Evolutionary conservation across 2,888 invertebrate species (phyloP).

Genomic region (Ennomos fuscantarius): DNA sequence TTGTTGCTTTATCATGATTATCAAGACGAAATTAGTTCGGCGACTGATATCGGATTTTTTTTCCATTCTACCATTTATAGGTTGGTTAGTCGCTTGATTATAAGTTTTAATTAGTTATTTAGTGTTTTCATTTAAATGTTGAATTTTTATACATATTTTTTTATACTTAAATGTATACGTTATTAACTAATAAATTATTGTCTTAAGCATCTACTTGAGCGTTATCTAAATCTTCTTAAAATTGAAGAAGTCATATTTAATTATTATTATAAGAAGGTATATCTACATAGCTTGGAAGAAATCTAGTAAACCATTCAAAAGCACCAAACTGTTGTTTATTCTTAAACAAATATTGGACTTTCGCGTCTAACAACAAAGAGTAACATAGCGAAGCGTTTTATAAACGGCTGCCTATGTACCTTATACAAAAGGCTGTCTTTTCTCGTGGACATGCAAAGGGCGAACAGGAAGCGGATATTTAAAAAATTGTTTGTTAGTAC

Average conservation of each 20-base stretch:
- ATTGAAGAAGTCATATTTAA: no score
- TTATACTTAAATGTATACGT: no score
- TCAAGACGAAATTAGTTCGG: conserved; percentile 78
- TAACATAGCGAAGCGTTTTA: conserved; percentile 14
- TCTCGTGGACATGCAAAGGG: conserved; percentile 58
- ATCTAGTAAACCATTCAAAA: background rate
- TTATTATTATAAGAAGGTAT: no score
- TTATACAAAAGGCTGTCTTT: conserved; percentile 48
- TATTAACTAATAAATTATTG: no score
- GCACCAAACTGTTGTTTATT: conserved; percentile 1
- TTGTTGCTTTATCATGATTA: conserved; percentile 84
- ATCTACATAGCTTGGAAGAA: no score
- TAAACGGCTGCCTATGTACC: conserved; percentile 21
- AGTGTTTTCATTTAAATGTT: conserved; percentile 6
- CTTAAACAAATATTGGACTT: conserved; percentile 5
- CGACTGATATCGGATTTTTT: conserved; percentile 72
- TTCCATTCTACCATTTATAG: conserved; percentile 51
- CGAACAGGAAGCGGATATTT: conserved; percentile 47
- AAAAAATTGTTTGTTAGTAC: conserved; percentile 56
- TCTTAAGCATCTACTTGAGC: no score
- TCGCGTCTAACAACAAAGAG: conserved; percentile 21
- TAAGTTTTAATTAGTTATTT: conserved; percentile 25
- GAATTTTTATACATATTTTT: conserved; percentile 2
- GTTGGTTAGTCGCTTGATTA: conserved; percentile 28
- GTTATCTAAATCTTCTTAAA: no score